Percentiles rank a stretch among this genome's conserved stretches.
These are phyloP conservation scores for Hylomyscus alleni DNA, from an alignment of 2,797 vertebrate genomes.

Conservation along the genomic window DNA sequence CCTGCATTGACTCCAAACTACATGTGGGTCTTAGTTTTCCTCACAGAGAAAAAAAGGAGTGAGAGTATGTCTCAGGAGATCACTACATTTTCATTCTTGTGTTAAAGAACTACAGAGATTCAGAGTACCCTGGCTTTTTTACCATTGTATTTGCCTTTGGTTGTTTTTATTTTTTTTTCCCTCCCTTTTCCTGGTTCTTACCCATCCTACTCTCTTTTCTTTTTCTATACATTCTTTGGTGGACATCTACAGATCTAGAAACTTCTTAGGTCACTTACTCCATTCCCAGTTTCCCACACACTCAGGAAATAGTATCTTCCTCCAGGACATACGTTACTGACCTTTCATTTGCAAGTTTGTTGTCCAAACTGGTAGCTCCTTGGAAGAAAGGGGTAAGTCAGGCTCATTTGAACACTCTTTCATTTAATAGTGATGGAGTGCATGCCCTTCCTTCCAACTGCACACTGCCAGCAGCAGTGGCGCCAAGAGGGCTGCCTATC, in stretches of 20 bases:
- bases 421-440: background rate
- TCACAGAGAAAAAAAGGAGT: background rate
- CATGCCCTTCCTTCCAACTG: accelerated
- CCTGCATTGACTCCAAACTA: accelerated
- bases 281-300: background rate
- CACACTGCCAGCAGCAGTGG: background rate
- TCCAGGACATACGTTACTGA: background rate
- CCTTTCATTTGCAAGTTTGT: background rate
- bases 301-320: background rate
- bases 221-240: background rate
- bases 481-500: background rate
- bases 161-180: background rate
- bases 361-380: background rate
- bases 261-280: background rate
- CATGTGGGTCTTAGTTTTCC: background rate
- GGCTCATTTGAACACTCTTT: background rate
- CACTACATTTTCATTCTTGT: background rate
- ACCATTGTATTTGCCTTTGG: background rate
- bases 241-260: background rate
- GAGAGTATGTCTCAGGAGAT: background rate
- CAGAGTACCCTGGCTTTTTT: background rate
- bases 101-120: background rate
- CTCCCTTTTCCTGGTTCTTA: background rate
- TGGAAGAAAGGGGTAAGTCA: background rate
- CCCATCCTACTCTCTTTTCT: background rate